Evolutionary conservation across 64 coral and sea anemone genomes (phyloP), one percentile per base, ranked within the genome.

Genomic region (Astreopora myriophthalma): DNA sequence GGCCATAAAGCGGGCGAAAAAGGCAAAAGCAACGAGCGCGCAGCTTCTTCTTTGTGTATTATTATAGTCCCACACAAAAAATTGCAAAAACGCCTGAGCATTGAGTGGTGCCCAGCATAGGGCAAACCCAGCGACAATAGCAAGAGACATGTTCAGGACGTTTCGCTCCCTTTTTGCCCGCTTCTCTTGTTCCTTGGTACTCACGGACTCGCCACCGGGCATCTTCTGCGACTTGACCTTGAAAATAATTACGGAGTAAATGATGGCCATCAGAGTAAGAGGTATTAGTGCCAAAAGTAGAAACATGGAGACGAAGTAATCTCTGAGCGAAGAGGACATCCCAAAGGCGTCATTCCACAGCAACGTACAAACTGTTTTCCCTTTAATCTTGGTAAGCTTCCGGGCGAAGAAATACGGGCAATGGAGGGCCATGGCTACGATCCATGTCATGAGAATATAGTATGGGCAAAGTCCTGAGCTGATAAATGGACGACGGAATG

Each of bases 391-490:
- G 3, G 5, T 20, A 3, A 83, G 52, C 34, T 83, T 63, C 8
- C 79, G 52, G 19, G 31, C 52, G 19, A 64, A 63, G 7, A 83
- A 83, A 12, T 83, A 83, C 30, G 57, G 55, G 32, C 6, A 64
- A 58, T 83, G 79, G 14, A 83, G 22, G n/a, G 79, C 79, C 79
- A 83, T 83, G 49, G 55, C 79, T 11, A 83, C 48, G 34, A 64
- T n/a, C 79, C 79, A 83, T 20, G 55, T 83, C 5, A 57, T 19
- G 0, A 83, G 2, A 37, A 83, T 83, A n/a, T 37, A 83, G 57
- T 24, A 83, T 27, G 79, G 79, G 22, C 79, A 83, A 25, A 63
- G 79, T n/a, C 25, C 65, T 11, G 79, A 60, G 32, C 79, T 39
- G 22, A 83, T 34, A 9, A 83, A 3, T 36, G 79, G 79, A 10